Conservation (phyloP, 1,140 invertebrate genomes). For the Drosophila miranda region DNA sequence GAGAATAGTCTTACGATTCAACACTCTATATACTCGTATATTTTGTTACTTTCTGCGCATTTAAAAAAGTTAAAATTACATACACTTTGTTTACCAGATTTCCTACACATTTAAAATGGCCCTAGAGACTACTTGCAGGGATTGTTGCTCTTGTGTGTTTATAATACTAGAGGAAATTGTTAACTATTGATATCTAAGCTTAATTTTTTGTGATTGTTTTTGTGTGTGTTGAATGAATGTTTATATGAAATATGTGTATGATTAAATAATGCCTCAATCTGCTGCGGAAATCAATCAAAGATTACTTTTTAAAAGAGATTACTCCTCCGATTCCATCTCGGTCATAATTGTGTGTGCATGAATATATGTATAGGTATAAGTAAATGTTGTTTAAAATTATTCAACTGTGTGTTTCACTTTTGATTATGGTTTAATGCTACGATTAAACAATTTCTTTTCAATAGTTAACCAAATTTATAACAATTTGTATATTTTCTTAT, state of each 20-base stretch:
- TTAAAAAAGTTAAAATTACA: slow-evolving; percentile 66
- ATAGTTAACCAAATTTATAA: slow-evolving; percentile 67
- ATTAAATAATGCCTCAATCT: background rate
- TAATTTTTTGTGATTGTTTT: slow-evolving; percentile 22
- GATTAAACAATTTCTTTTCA: slow-evolving; percentile 67
- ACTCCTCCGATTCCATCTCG: background rate
- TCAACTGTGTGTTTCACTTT: slow-evolving; percentile 33
- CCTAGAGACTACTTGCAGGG: slow-evolving; percentile 49
- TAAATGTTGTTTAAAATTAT: slow-evolving; percentile 26
- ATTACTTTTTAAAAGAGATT: no score
- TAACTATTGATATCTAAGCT: slow-evolving; percentile 66
- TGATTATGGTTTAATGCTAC: slow-evolving; percentile 43
- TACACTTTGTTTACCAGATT: slow-evolving; percentile 29
- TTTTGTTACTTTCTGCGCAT: slow-evolving; percentile 55
- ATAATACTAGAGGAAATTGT: slow-evolving; percentile 56
- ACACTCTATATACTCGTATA: slow-evolving; percentile 13
- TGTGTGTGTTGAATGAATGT: slow-evolving; percentile 27
- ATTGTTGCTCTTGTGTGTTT: slow-evolving; percentile 9
- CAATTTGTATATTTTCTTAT: slow-evolving; percentile 48
- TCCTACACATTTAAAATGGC: slow-evolving; percentile 36
- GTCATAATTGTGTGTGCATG: slow-evolving; percentile 18
- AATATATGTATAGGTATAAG: slow-evolving; percentile 10
- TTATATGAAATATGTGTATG: slow-evolving; percentile 1
- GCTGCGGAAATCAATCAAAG: no score
- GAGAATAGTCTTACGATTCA: background rate